Evolutionary conservation across 2,797 vertebrate species (phyloP).

Genomic region (Synaphobranchus kaupii): DNA sequence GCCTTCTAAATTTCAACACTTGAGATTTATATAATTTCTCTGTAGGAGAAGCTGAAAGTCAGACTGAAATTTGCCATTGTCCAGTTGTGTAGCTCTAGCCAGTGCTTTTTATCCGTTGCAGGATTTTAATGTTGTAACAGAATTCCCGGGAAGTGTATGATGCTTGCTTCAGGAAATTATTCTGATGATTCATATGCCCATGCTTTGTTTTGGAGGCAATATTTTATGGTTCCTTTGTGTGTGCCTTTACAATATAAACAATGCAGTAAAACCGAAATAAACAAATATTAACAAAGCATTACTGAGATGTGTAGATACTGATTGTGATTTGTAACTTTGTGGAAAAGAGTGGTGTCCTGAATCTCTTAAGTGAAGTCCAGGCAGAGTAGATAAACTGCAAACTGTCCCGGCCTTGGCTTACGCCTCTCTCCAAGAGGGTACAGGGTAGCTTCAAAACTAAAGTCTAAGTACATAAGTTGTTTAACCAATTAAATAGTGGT

Average conservation of each 20-base stretch:
- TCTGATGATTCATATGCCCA: background rate
- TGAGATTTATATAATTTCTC: background rate
- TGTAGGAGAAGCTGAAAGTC: background rate
- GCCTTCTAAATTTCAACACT: background rate
- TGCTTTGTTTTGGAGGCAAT: background rate
- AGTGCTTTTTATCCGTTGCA: background rate
- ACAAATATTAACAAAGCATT: slow-evolving; percentile 55
- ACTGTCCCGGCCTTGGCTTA: background rate
- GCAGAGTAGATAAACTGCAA: background rate
- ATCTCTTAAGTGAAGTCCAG: background rate
- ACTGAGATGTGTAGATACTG: slow-evolving; percentile 46
- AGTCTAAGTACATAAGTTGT: background rate
- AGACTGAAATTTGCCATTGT: background rate
- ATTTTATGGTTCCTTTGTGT: background rate
- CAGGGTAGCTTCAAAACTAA: background rate
- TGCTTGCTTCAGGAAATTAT: background rate
- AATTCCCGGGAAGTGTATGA: background rate
- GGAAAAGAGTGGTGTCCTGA: background rate
- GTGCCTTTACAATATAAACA: background rate
- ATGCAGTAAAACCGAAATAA: slow-evolving; percentile 27
- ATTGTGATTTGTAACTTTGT: slow-evolving; percentile 26
- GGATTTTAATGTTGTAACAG: background rate
- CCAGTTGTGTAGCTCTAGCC: background rate
- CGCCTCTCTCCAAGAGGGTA: background rate
- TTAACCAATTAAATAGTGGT: background rate